These are phyloP conservation scores for Brachyptera putata DNA, from an alignment of 2,888 invertebrate species.

Conservation along the genomic window DNA sequence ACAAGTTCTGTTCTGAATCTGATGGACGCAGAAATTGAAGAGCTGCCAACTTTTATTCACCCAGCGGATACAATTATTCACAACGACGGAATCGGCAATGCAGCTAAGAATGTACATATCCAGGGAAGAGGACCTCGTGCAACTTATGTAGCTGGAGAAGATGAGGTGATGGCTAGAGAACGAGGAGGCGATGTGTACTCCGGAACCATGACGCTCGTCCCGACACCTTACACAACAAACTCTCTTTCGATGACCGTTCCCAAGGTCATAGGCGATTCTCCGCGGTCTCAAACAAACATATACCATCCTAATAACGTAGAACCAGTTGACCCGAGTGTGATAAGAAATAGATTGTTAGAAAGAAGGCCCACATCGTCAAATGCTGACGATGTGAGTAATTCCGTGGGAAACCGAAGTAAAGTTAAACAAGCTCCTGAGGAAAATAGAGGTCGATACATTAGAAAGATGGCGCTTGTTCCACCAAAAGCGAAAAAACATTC, in stretches of 20 bases:
- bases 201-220: neutral
- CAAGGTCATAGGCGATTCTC: neutral
- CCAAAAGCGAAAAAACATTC: neutral
- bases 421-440: too few relatives aligned
- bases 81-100: neutral
- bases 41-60: neutral
- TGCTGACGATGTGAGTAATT: neutral
- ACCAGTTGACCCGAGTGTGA: neutral
- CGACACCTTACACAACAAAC: neutral
- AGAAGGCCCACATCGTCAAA: neutral
- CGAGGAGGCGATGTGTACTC: neutral
- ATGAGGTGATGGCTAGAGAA: neutral
- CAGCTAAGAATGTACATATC: neutral
- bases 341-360: neutral
- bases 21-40: constrained; percentile 7
- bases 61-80: neutral
- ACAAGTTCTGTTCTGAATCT: neutral
- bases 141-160: neutral
- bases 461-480: neutral
- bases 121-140: neutral
- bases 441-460: too few relatives aligned
- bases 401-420: neutral
- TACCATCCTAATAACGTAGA: neutral
- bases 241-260: neutral
- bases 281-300: neutral